Evolutionary conservation across 2,888 invertebrate species (phyloP), one percentile per base, ranked within the genome.

Genomic region (Penaeus monodon): DNA sequence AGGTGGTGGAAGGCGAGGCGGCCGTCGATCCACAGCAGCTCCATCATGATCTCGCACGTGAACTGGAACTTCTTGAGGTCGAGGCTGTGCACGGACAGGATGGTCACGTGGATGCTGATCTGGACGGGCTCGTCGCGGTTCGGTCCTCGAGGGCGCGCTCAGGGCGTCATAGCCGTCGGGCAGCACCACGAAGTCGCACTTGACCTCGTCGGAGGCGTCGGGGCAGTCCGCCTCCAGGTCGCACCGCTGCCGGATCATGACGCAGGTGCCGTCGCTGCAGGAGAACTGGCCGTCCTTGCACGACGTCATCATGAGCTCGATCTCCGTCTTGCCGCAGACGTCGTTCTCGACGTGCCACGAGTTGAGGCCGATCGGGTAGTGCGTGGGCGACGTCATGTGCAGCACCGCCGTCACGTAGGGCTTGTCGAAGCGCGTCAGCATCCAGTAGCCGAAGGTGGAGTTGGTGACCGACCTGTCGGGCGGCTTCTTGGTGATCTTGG

Each of bases 201-300:
- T 49, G 24, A 70, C 73, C 57, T 82, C 82, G 73, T 82, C 82
- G 8, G 82, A 57, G 22, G 57, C 73, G 29, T 82, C 82, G 7
- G 70, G 73, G 70, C 82, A 82, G 73, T 82, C 82, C 20, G 63
- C 29, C 29, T 82, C 82, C 73, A 82, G 29, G 73, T 82, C 73
- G 27, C 82, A 82, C 12, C 82, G 68, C 65, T 38, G 66, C 57
- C 73, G 33, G 44, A 29, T 44, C 22, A 38, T 49, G 49, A 82
- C 44, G 73, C 82, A 82, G 73, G 73, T 27, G 10, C 70, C 70
- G 29, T 82, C 73, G 20, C 44, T 12, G 57, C 82, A 82, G 22
- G 82, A 57, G 24, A 82, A 70, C 73, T 44, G 38, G 70, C 63
- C 38, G 22, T 82, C 73, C n/a, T 12, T 27, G 82, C 82, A 82